Evolutionary conservation across 2,113 vertebrate genomes (phyloP), one percentile per base, ranked within the genome.

Genomic region (Pelecanus crispus): DNA sequence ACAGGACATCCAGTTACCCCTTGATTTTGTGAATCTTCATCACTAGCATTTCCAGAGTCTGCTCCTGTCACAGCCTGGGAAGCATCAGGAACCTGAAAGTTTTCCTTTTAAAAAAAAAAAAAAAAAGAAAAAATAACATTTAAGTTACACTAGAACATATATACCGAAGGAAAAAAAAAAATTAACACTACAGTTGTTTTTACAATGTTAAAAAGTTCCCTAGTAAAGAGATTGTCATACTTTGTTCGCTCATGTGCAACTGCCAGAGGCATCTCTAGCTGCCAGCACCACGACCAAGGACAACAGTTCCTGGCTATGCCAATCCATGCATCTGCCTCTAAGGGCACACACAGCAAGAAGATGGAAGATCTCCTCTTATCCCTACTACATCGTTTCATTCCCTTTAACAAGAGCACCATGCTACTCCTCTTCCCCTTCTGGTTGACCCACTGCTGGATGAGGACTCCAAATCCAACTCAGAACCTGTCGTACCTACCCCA

Each of bases 1-100:
- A 89, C 63, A 55, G 59, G 93, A 73, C 63, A 92, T 65, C 80
- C 97, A 63, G 91, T 95, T 68, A 94, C 88, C 63, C 98, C 97
- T 74, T 98, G 82, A 83, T 98, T 98, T 94, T 98, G 98, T 52
- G 98, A 98, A 17, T 95, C 95, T 92, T 99, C 98, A 90, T 98
- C 98, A 96, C 98, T 98, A 65, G 98, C 97, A 88, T 97, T 98
- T 97, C 98, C 98, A 8, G 98, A 99, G 93, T 99, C 98, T 97
- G 95, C 98, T 84, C 98, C 98, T 63, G 98, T 96, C n/a, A 98
- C 98, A 74, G 97, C 97, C 58, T 98, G 86, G 10, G 96, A 98
- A 49, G 98, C 80, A 25, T 97, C 90, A 44, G 98, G 98, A 98
- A 98, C 98, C 90, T 96, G 96, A 81, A 98, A 98, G 63, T 97